Percentiles rank a stretch among this genome's conserved stretches.
phyloP scores from a whole-genome alignment of 2,888 invertebrate genomes.

The Acrobasis consociella region DNA sequence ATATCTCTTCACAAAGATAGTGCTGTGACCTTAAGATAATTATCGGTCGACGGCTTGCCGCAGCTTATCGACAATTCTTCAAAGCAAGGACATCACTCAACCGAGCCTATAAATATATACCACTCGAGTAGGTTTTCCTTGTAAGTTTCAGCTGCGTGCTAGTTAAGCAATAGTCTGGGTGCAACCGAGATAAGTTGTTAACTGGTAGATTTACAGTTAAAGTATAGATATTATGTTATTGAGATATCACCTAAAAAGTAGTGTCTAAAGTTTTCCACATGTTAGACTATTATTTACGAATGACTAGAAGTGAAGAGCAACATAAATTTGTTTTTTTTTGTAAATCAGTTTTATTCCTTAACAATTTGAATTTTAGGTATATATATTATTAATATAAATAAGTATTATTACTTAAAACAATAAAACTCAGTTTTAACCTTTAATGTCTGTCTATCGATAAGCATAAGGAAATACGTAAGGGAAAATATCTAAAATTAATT shows the following conservation, averaged over 20 bases:
- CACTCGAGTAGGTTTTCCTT: constrained; percentile 7
- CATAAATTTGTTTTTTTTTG: too few relatives aligned
- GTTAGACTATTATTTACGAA: neutral
- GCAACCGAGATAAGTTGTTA: constrained; percentile 4
- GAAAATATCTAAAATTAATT: too few relatives aligned
- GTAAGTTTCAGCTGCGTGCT: constrained; percentile 4
- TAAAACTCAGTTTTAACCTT: too few relatives aligned
- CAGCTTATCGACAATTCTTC: constrained; percentile 66
- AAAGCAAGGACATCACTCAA: constrained; percentile 67
- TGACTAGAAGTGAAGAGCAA: too few relatives aligned
- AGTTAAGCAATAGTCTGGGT: constrained; percentile 6
- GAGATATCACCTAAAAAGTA: neutral
- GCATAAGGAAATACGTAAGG: too few relatives aligned
- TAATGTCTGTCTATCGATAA: too few relatives aligned
- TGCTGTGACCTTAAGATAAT: constrained; percentile 77
- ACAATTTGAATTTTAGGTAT: too few relatives aligned
- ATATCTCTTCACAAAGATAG: constrained; percentile 70
- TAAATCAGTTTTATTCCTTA: too few relatives aligned
- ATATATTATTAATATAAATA: too few relatives aligned
- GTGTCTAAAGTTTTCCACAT: neutral
- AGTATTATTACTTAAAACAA: too few relatives aligned
- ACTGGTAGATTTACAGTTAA: constrained; percentile 20
- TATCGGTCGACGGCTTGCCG: constrained; percentile 79
- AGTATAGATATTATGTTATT: neutral
- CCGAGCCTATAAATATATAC: constrained; percentile 39